Percentiles rank a stretch among this genome's conserved stretches.
Evolutionary conservation across 2,797 vertebrate genomes (phyloP).

Genomic region (Naso thynnoides): DNA sequence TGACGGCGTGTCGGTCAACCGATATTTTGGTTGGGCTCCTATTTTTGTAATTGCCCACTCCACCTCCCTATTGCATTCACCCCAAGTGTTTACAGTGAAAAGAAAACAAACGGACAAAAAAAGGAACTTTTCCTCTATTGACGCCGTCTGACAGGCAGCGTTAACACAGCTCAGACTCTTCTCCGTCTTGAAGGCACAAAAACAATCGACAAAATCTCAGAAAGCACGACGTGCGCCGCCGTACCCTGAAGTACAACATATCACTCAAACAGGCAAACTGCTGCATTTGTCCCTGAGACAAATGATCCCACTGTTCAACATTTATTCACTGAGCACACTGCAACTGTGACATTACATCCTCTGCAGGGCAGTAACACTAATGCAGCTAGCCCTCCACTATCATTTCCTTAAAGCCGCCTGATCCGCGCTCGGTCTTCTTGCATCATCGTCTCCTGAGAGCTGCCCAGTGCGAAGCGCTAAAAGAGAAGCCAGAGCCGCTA

Average conservation of each 20-base stretch:
- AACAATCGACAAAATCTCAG: too few relatives aligned
- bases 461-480: neutral
- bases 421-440: slow-evolving; percentile 1
- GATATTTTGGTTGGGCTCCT: too few relatives aligned
- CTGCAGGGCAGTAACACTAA: neutral
- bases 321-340: neutral
- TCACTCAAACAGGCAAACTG: neutral
- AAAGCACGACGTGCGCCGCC: too few relatives aligned
- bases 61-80: too few relatives aligned
- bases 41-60: too few relatives aligned
- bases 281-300: neutral
- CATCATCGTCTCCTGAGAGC: neutral
- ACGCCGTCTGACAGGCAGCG: too few relatives aligned
- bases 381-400: neutral
- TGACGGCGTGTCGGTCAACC: too few relatives aligned
- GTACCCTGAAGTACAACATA: neutral
- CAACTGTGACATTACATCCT: neutral
- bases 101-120: too few relatives aligned
- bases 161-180: neutral
- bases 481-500: neutral
- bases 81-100: too few relatives aligned
- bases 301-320: neutral
- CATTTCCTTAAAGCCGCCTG: neutral
- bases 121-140: neutral
- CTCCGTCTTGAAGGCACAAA: too few relatives aligned